A percentile compares a stretch with the other conserved stretches of the same genome.
Conservation (phyloP, 2,888 invertebrate species). For the Thelaira solivaga region DNA sequence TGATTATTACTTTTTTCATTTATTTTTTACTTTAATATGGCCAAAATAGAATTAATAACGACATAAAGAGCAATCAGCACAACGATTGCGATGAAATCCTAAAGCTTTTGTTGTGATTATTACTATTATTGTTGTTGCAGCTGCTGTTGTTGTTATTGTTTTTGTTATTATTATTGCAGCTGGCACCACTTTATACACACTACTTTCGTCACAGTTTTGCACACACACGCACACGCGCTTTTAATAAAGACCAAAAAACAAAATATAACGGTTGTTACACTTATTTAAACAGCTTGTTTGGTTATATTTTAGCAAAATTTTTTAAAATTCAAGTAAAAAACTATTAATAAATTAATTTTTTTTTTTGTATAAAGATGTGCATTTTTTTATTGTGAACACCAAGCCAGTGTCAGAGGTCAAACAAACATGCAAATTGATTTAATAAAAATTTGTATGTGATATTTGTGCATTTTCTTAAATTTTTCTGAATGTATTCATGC, state of each 20-base stretch:
- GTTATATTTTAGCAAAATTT: slow-evolving; percentile 23
- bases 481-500: no score
- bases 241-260: background rate
- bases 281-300: slow-evolving; percentile 24
- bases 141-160: no score
- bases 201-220: slow-evolving; percentile 13
- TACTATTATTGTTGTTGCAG: background rate
- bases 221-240: background rate
- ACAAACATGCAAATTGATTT: background rate
- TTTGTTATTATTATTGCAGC: slow-evolving; percentile 20
- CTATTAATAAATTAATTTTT: slow-evolving; percentile 11
- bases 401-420: background rate
- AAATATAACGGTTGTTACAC: slow-evolving; percentile 37
- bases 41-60: slow-evolving; percentile 45
- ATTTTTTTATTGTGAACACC: background rate
- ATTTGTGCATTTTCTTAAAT: slow-evolving; percentile 7
- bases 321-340: slow-evolving; percentile 10
- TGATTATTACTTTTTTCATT: background rate
- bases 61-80: slow-evolving; percentile 28
- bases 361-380: background rate
- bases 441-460: slow-evolving; percentile 19
- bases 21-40: slow-evolving; percentile 23
- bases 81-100: slow-evolving; percentile 30
- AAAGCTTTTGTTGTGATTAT: slow-evolving; percentile 14
- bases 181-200: slow-evolving; percentile 12